phyloP scores from a whole-genome alignment of 2,888 invertebrate species.

The Agrilus mali region DNA sequence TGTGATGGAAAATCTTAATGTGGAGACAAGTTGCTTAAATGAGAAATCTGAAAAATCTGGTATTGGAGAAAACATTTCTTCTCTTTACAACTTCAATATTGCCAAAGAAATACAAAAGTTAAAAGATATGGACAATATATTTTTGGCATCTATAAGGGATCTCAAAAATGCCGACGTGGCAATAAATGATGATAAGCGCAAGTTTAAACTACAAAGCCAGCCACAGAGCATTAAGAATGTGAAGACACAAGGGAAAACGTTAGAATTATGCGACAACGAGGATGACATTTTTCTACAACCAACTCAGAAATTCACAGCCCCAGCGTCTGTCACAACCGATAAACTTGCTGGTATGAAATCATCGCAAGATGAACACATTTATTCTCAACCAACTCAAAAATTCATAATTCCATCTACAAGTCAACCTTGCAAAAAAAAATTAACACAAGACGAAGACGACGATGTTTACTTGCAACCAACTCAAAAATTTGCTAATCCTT shows the following conservation, averaged over 20 bases:
- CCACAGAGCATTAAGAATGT: background rate
- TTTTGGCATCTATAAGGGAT: background rate
- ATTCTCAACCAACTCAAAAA: conserved; percentile 16
- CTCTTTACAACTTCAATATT: too few relatives aligned
- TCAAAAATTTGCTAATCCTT: conserved; percentile 5
- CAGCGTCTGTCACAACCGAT: background rate
- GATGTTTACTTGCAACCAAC: conserved; percentile 10
- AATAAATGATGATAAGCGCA: background rate
- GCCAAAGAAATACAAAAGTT: background rate
- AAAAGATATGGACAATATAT: conserved; percentile 10
- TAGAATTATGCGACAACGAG: background rate
- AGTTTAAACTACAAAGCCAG: too few relatives aligned
- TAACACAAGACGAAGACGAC: conserved; percentile 1
- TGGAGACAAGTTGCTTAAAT: too few relatives aligned
- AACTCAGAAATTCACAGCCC: conserved; percentile 11
- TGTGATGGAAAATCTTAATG: too few relatives aligned
- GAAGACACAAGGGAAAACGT: background rate
- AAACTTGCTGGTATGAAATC: background rate
- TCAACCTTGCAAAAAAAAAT: background rate
- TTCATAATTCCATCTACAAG: background rate
- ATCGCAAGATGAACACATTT: conserved; percentile 9
- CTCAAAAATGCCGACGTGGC: conserved; percentile 1
- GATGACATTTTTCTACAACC: conserved; percentile 9
- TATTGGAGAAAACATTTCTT: too few relatives aligned
- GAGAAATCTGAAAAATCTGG: too few relatives aligned